phyloP scores from a whole-genome alignment of 2,797 vertebrate genomes.

The Poecilia velifera region DNA sequence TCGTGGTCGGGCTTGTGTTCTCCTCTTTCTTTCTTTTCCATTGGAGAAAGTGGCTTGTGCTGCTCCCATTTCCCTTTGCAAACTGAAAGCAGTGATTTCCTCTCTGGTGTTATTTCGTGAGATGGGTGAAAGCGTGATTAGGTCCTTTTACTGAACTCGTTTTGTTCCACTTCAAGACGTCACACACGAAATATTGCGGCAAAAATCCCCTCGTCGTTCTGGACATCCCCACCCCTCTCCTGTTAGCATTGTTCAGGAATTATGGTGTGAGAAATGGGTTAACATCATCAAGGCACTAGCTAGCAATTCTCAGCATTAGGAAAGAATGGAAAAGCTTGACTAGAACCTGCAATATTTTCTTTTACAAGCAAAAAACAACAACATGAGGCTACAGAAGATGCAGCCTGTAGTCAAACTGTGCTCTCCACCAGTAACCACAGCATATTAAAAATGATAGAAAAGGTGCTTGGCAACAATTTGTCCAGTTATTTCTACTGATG shows the following conservation, averaged over 20 bases:
- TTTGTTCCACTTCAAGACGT: conserved; percentile 44
- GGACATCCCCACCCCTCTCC: not conserved
- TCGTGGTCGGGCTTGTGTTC: conserved; percentile 42
- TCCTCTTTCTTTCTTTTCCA: conserved; percentile 37
- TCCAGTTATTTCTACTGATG: conserved; percentile 57
- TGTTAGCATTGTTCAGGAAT: conserved; percentile 21
- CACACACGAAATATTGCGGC: conserved; percentile 31
- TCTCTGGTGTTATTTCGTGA: conserved; percentile 44
- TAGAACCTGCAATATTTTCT: conserved; percentile 63
- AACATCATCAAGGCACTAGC: conserved; percentile 76
- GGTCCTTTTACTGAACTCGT: conserved; percentile 49
- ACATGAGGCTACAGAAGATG: conserved; percentile 42
- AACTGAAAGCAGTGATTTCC: conserved; percentile 48
- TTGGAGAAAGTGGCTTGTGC: conserved; percentile 68
- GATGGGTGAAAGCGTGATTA: conserved; percentile 37
- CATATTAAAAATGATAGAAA: conserved; percentile 78
- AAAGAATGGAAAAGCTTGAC: conserved; percentile 72
- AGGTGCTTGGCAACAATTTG: conserved; percentile 80
- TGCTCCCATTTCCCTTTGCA: conserved; percentile 68
- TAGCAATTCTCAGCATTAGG: conserved; percentile 58
- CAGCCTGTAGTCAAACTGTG: conserved; percentile 43
- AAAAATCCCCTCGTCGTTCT: conserved; percentile 32
- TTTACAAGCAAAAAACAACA: conserved; percentile 49
- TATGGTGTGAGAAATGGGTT: conserved; percentile 39
- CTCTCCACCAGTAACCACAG: conserved; percentile 51